A percentile compares a stretch with the other conserved stretches of the same genome.
These are phyloP conservation scores for Monopterus albus DNA, from an alignment of 2,113 vertebrate species.

Conservation along the genomic window DNA sequence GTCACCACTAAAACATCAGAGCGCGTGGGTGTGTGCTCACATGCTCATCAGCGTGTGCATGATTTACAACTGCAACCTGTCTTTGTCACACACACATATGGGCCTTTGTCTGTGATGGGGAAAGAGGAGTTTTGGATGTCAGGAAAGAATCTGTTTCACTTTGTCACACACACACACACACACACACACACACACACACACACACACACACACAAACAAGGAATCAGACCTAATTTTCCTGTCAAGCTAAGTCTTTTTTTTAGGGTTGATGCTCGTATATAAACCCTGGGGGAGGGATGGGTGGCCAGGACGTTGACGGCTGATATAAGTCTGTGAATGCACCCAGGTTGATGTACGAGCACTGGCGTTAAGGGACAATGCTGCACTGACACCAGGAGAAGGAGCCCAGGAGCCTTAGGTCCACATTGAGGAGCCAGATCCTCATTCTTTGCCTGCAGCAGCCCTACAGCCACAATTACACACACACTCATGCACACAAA, in stretches of 20 bases:
- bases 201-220: slow-evolving; percentile 30
- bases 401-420: slow-evolving; percentile 65
- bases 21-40: slow-evolving; percentile 6
- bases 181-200: slow-evolving; percentile 32
- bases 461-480: slow-evolving; percentile 30
- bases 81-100: slow-evolving; percentile 71
- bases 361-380: slow-evolving; percentile 72
- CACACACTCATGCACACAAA: not conserved
- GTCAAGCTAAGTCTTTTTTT: slow-evolving; percentile 71
- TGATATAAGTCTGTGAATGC: slow-evolving; percentile 62
- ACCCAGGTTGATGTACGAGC: slow-evolving; percentile 77
- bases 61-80: slow-evolving; percentile 75
- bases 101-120: slow-evolving; percentile 61
- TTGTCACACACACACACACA: slow-evolving; percentile 59
- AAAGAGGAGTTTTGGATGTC: slow-evolving; percentile 62
- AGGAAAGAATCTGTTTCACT: slow-evolving; percentile 72
- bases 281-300: slow-evolving; percentile 59
- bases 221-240: slow-evolving; percentile 72
- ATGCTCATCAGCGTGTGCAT: slow-evolving; percentile 57
- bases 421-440: slow-evolving; percentile 56
- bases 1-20: slow-evolving; percentile 39
- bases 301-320: slow-evolving; percentile 60
- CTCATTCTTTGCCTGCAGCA: slow-evolving; percentile 55
- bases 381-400: slow-evolving; percentile 70
- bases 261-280: slow-evolving; percentile 80